Evolutionary conservation across 2,113 vertebrate species (phyloP).

Genomic region (Orycteropus afer): DNA sequence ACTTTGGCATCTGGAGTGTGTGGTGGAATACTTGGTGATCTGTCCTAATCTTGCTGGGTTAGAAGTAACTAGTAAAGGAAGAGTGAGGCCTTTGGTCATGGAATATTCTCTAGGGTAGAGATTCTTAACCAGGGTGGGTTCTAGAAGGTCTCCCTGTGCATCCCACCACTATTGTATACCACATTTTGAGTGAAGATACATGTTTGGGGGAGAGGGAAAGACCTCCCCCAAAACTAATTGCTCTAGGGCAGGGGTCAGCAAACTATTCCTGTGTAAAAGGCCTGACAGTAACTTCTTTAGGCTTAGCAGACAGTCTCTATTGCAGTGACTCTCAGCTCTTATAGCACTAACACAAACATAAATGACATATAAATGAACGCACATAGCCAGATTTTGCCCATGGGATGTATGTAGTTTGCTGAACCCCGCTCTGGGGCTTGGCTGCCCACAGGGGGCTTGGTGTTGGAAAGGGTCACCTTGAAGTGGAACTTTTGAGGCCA

Average conservation of each 20-base stretch:
- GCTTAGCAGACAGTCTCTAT: neutral
- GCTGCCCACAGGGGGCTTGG: neutral
- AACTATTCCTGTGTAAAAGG: neutral
- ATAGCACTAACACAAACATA: accelerated
- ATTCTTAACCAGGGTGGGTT: neutral
- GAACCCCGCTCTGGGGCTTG: neutral
- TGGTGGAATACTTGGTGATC: neutral
- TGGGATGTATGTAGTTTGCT: neutral
- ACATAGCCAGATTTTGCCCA: neutral
- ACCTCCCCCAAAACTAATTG: neutral
- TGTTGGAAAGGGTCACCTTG: neutral
- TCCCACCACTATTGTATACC: neutral
- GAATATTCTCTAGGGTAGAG: neutral
- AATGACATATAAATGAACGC: neutral
- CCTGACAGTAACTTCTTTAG: neutral
- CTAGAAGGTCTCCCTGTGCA: neutral
- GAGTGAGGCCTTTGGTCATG: neutral
- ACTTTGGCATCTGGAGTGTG: neutral
- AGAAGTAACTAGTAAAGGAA: neutral
- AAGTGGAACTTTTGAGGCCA: neutral
- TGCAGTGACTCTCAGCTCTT: accelerated
- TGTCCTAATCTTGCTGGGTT: neutral
- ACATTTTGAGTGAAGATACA: neutral
- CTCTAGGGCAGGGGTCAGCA: neutral
- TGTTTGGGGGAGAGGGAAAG: neutral